A percentile compares a stretch with the other conserved stretches of the same genome.
Conservation (phyloP, 2,113 vertebrate genomes). For the Bubalus kerabau region DNA sequence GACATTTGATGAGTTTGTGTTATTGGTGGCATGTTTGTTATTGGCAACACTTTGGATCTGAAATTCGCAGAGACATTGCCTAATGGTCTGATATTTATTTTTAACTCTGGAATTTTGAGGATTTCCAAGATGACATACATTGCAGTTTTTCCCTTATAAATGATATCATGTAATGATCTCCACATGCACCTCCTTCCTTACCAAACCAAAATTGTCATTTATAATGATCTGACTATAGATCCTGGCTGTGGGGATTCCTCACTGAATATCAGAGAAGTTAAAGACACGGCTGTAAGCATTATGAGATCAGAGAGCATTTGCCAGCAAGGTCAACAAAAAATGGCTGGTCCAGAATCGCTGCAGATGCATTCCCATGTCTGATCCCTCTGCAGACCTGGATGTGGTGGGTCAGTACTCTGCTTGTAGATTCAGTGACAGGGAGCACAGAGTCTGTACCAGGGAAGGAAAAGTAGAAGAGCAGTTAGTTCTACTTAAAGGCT, state of each 20-base stretch:
- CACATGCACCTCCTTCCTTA: neutral
- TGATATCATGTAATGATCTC: neutral
- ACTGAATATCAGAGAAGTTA: neutral
- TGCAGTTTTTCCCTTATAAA: neutral
- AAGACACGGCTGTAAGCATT: neutral
- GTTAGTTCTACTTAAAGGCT: neutral
- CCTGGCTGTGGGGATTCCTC: neutral
- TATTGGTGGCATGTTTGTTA: neutral
- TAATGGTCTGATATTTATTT: neutral
- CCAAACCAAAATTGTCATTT: neutral
- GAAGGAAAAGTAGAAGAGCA: neutral
- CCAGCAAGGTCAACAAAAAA: conserved; percentile 3
- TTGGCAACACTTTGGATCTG: neutral
- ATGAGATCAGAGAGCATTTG: neutral
- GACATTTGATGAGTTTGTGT: conserved; percentile 37
- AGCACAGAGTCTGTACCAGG: neutral
- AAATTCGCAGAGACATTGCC: conserved; percentile 18
- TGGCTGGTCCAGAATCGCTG: neutral
- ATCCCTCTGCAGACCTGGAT: neutral
- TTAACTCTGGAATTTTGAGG: conserved; percentile 16
- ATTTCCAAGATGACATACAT: neutral
- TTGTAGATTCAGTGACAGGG: neutral
- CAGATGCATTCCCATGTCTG: neutral
- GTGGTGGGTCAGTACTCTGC: neutral
- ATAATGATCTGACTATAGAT: neutral